phyloP scores from a whole-genome alignment of 1,140 invertebrate species.

The Idris sp. region DNA sequence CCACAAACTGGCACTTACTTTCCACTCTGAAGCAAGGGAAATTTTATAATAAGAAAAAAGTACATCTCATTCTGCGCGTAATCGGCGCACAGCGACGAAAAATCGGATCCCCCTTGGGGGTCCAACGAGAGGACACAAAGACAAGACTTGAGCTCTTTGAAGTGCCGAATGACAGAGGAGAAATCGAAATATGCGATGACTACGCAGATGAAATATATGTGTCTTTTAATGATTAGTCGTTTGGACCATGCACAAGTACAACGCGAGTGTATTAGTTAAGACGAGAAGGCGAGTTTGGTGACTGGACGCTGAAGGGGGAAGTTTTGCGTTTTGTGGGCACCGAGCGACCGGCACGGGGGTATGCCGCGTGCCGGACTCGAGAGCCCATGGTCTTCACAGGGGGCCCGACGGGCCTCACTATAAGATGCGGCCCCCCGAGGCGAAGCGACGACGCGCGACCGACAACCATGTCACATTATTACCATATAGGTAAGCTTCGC shows the following conservation, averaged over 20 bases:
- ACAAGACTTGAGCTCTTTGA: conserved; percentile 63
- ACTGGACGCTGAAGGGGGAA: conserved; percentile 42
- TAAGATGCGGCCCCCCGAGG: conserved; percentile 69
- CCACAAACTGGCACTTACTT: no score
- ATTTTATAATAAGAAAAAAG: conserved; percentile 16
- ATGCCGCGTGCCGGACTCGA: conserved; percentile 74
- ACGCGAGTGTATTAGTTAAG: conserved; percentile 55
- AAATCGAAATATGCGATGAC: conserved; percentile 75
- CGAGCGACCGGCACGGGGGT: conserved; percentile 63
- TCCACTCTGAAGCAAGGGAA: conserved; percentile 12
- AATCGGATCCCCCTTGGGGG: conserved; percentile 39
- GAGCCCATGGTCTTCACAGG: conserved; percentile 69
- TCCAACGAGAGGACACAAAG: conserved; percentile 32
- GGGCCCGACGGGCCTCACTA: conserved; percentile 64
- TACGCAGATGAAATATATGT: conserved; percentile 74
- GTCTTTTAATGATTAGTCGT: conserved; percentile 68
- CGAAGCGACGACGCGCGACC: conserved; percentile 71
- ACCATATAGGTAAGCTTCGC: conserved; percentile 67
- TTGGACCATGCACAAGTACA: conserved; percentile 22
- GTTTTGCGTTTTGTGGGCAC: conserved; percentile 31
- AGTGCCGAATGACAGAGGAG: conserved; percentile 70
- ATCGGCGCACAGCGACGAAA: conserved; percentile 36
- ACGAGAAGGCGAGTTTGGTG: conserved; percentile 52
- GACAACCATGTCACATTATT: conserved; percentile 75
- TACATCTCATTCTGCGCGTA: conserved; percentile 32